phyloP scores from a whole-genome alignment of 2,888 invertebrate genomes.

The Rhopalosiphum nymphaeae region DNA sequence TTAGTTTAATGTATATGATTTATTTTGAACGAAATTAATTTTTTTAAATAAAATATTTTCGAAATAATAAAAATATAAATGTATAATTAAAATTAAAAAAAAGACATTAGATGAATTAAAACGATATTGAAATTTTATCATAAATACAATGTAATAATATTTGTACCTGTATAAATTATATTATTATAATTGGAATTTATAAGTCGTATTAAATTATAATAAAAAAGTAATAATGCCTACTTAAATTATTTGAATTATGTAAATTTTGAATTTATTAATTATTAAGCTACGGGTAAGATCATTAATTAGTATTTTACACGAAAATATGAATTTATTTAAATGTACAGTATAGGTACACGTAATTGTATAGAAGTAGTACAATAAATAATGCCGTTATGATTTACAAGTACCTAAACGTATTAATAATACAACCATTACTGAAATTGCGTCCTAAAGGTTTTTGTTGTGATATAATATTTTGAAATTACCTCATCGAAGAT shows the following conservation, averaged over 20 bases:
- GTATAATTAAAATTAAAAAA: neutral
- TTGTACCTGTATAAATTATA: too few species aligned
- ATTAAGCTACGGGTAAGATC: neutral
- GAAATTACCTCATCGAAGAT: constrained; percentile 36
- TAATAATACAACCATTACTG: neutral
- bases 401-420: neutral
- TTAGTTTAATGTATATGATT: neutral
- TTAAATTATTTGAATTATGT: neutral
- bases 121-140: neutral
- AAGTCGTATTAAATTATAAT: neutral
- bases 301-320: neutral
- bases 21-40: neutral
- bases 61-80: neutral
- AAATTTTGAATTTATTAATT: neutral
- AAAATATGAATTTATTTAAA: neutral
- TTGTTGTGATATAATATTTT: constrained; percentile 30
- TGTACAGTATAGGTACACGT: neutral
- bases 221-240: neutral
- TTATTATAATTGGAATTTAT: neutral
- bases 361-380: neutral
- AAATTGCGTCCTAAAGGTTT: neutral
- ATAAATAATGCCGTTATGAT: neutral
- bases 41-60: neutral
- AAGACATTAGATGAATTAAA: neutral
- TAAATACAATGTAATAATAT: neutral